phyloP scores from a whole-genome alignment of 2,888 invertebrate genomes.

The Azorinus chamasolen region DNA sequence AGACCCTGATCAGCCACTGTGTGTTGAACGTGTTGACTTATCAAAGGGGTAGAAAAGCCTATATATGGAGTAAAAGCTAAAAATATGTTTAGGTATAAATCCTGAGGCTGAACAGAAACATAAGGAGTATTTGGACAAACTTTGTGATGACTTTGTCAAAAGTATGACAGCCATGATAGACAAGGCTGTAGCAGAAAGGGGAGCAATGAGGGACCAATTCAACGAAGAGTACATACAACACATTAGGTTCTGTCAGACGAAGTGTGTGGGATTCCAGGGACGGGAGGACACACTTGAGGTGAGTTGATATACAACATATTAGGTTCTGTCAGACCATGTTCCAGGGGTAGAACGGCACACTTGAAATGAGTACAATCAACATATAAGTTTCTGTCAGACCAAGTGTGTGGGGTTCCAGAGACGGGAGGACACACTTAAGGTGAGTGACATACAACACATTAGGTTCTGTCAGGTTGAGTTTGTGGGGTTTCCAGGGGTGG shows the following conservation, averaged over 20 bases:
- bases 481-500: too few species aligned
- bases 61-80: too few species aligned
- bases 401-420: slow-evolving; percentile 91
- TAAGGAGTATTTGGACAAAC: slow-evolving; percentile 89
- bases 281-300: slow-evolving; percentile 90
- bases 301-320: too few species aligned
- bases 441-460: too few species aligned
- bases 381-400: slow-evolving; percentile 91
- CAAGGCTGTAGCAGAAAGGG: slow-evolving; percentile 80
- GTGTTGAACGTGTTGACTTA: too few species aligned
- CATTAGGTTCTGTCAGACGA: slow-evolving; percentile 91
- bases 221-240: slow-evolving; percentile 92
- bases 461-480: too few species aligned
- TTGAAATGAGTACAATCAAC: slow-evolving; percentile 92
- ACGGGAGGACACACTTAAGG: slow-evolving; percentile 90
- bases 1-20: too few species aligned
- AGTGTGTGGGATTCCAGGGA: slow-evolving; percentile 91
- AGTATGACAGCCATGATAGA: slow-evolving; percentile 91
- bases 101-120: slow-evolving; percentile 87
- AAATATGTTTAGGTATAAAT: slow-evolving; percentile 47
- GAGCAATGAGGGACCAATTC: slow-evolving; percentile 86
- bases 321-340: too few species aligned
- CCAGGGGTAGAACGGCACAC: too few species aligned
- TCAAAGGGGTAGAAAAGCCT: too few species aligned
- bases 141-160: slow-evolving; percentile 90